These are phyloP conservation scores for Drosophila ezoana DNA, from an alignment of 2,888 invertebrate genomes.

Conservation along the genomic window DNA sequence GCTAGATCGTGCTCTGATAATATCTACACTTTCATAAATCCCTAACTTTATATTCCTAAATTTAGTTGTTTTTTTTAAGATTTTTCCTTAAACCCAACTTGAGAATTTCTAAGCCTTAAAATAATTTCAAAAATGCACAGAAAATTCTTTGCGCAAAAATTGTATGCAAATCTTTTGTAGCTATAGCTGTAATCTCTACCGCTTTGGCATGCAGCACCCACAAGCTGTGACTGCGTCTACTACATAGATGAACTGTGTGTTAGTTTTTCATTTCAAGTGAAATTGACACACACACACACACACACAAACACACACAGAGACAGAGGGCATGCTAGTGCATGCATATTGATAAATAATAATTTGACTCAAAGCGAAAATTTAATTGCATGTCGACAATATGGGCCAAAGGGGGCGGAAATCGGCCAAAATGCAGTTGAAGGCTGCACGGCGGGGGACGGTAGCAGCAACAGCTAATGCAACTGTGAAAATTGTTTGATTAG, in stretches of 20 bases:
- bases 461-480: conserved; percentile 30
- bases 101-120: not conserved
- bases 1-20: no score
- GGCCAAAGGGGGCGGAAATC: not conserved
- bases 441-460: not conserved
- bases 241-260: conserved; percentile 35
- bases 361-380: conserved; percentile 54
- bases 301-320: not conserved
- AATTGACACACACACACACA: conserved; percentile 28
- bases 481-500: conserved; percentile 68
- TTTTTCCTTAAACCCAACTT: not conserved
- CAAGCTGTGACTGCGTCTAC: conserved; percentile 11
- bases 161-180: conserved; percentile 48
- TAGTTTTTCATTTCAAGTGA: conserved; percentile 65
- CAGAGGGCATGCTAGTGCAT: not conserved
- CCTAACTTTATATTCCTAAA: not conserved
- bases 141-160: conserved; percentile 23
- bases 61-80: not conserved
- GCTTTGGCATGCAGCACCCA: conserved; percentile 1
- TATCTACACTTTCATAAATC: no score
- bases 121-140: conserved; percentile 8
- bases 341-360: conserved; percentile 66
- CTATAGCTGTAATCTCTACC: conserved; percentile 16
- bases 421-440: no score
- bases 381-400: conserved; percentile 48